Evolutionary conservation across 2,888 invertebrate species (phyloP).

Genomic region (Drosophila lacicola): DNA sequence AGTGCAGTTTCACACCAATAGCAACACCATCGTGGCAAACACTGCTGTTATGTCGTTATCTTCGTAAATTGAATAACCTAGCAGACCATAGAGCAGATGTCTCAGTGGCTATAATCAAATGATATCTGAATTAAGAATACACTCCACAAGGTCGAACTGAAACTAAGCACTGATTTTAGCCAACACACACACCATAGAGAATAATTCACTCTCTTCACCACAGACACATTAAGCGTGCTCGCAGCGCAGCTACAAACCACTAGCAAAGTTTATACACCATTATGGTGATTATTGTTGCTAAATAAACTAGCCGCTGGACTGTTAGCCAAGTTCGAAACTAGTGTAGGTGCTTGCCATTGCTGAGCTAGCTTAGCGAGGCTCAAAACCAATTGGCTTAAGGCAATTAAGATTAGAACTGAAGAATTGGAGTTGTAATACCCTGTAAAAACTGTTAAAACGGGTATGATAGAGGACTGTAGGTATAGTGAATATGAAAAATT

Average conservation of each 20-base stretch:
- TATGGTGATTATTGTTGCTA: not conserved
- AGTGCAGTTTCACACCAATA: no score
- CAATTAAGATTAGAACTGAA: no score
- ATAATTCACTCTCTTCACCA: not conserved
- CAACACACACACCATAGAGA: not conserved
- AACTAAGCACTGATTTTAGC: not conserved
- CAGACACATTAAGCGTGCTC: not conserved
- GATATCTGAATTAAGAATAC: no score
- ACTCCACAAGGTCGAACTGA: no score
- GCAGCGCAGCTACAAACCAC: not conserved
- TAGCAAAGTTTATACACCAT: not conserved
- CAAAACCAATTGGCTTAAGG: not conserved
- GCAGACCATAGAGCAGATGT: no score
- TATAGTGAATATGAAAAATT: no score
- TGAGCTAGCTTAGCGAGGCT: not conserved
- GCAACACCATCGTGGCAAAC: no score
- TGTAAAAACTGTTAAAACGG: not conserved
- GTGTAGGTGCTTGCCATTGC: not conserved
- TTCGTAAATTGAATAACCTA: no score
- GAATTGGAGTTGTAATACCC: not conserved
- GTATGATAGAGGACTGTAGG: no score
- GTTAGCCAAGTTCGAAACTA: not conserved
- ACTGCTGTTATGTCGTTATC: no score
- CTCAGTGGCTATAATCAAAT: no score
- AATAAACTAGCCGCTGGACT: not conserved